Percentiles rank a stretch among this genome's conserved stretches.
These are phyloP conservation scores for Tapirus terrestris DNA, from an alignment of 2,113 vertebrate genomes.

Conservation along the genomic window DNA sequence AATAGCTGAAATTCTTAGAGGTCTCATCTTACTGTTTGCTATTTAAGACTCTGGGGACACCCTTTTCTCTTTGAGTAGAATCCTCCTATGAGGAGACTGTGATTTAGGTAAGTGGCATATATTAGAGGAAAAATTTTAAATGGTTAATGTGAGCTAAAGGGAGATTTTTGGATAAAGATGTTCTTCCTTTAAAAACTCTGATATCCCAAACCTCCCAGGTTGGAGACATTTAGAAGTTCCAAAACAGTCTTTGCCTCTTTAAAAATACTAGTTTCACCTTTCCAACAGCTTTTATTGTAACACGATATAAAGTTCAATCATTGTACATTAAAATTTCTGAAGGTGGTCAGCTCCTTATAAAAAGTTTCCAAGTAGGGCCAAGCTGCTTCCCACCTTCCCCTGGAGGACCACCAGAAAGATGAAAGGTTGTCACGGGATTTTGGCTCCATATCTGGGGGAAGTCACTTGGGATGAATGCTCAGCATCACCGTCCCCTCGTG, in stretches of 20 bases:
- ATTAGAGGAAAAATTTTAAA: background rate
- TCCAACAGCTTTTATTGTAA: too few relatives aligned
- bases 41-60: background rate
- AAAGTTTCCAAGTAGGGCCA: background rate
- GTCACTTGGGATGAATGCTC: conserved; percentile 85
- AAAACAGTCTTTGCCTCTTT: too few relatives aligned
- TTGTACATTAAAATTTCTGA: too few relatives aligned
- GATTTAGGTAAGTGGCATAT: background rate
- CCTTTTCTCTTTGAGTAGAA: background rate
- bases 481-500: conserved; percentile 87
- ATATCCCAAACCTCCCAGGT: background rate
- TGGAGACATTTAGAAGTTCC: too few relatives aligned
- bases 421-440: background rate
- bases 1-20: background rate
- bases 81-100: background rate
- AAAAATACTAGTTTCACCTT: too few relatives aligned
- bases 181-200: background rate
- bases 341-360: too few relatives aligned
- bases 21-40: background rate
- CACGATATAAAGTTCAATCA: too few relatives aligned
- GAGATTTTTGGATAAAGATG: background rate
- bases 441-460: conserved; percentile 83
- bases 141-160: background rate
- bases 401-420: background rate
- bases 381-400: background rate